Percentiles rank a stretch among this genome's conserved stretches.
phyloP scores from a whole-genome alignment of 35 echinoderm and acorn worm species.

The Strongylocentrotus purpuratus region DNA sequence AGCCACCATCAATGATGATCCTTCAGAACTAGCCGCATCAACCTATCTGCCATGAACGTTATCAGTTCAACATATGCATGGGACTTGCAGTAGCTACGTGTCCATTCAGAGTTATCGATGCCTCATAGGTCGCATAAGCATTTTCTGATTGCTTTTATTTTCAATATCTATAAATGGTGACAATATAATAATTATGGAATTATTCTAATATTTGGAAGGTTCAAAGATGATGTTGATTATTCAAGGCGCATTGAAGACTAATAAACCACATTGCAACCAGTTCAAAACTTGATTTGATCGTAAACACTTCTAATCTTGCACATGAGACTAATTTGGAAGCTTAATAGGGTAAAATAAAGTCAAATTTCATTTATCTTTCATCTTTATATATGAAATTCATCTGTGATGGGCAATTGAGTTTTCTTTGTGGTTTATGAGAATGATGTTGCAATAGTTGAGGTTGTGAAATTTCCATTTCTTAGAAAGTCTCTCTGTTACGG shows the following conservation, averaged over 20 bases:
- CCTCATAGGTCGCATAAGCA: no score
- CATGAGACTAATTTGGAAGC: background rate
- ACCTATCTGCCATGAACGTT: background rate
- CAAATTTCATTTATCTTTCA: background rate
- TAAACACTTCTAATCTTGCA: no score
- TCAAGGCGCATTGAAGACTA: no score
- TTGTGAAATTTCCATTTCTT: background rate
- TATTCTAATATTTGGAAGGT: no score
- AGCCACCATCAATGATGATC: constrained; percentile 83
- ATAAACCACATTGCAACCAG: no score
- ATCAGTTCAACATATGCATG: background rate
- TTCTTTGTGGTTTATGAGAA: background rate
- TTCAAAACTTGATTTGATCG: no score
- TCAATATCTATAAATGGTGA: no score
- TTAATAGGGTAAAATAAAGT: background rate
- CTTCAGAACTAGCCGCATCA: constrained; percentile 35
- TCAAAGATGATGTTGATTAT: no score
- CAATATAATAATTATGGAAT: no score
- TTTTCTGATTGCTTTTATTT: no score
- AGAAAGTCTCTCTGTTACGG: background rate
- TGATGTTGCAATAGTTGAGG: background rate
- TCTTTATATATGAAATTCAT: no score
- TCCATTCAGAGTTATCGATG: no score
- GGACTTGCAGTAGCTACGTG: background rate
- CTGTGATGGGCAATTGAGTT: background rate